Percentiles rank a stretch among this genome's conserved stretches.
These are phyloP conservation scores for Acridotheres tristis DNA, from an alignment of 2,797 vertebrate species.

Conservation along the genomic window DNA sequence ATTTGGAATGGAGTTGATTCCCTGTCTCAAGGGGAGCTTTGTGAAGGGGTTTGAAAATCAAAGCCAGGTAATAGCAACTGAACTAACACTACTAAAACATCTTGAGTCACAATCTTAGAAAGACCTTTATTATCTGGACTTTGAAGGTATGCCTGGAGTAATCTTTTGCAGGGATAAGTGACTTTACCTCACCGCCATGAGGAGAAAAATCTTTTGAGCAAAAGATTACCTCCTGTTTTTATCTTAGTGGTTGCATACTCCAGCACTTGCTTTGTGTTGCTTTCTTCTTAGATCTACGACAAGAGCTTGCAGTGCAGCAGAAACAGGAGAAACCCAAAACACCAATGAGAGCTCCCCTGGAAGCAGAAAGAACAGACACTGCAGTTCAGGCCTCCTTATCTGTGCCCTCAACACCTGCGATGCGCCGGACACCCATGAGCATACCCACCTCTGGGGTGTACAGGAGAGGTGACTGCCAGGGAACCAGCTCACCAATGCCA, in stretches of 20 bases:
- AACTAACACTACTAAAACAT: neutral
- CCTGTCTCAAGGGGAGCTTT: neutral
- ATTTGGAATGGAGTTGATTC: neutral
- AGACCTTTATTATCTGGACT: neutral
- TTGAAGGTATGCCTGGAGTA: neutral
- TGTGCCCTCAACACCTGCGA: conserved; percentile 78
- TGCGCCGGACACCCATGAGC: conserved; percentile 67
- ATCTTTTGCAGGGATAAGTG: neutral
- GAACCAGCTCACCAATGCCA: neutral
- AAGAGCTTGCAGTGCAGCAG: conserved; percentile 94
- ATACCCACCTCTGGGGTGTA: conserved; percentile 79
- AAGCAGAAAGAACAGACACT: conserved; percentile 78
- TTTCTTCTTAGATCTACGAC: conserved; percentile 85
- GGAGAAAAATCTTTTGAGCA: neutral
- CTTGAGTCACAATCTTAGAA: neutral
- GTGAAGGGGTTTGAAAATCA: neutral
- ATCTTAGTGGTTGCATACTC: neutral
- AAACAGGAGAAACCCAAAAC: conserved; percentile 86
- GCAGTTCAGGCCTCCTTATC: conserved; percentile 75
- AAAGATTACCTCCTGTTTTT: neutral
- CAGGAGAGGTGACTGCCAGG: conserved; percentile 80
- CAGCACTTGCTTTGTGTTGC: neutral
- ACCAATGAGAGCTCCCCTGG: conserved; percentile 23
- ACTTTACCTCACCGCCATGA: neutral
- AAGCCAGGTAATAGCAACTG: neutral